Conservation (phyloP, 2,113 vertebrate genomes). For the Chaetorhynchus papuensis region DNA sequence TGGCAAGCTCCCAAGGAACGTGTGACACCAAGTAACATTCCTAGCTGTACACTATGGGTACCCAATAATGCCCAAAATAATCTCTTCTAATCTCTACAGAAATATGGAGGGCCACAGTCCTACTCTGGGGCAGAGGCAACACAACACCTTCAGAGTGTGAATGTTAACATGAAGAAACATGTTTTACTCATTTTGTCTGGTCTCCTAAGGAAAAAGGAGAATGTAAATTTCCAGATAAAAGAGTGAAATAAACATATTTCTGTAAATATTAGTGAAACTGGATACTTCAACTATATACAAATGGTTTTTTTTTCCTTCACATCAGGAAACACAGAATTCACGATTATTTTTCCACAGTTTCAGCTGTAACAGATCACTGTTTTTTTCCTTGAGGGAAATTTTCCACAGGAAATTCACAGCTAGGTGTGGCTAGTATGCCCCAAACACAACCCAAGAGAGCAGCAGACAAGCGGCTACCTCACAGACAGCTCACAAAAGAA, state of each 20-base stretch:
- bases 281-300: background rate
- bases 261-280: background rate
- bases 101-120: background rate
- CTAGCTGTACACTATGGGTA: background rate
- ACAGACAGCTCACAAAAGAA: background rate
- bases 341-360: background rate
- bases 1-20: background rate
- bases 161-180: background rate
- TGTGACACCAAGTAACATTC: background rate
- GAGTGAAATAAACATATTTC: background rate
- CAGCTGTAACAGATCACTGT: background rate
- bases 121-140: background rate
- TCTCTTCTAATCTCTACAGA: background rate
- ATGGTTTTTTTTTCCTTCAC: background rate
- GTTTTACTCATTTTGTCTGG: background rate
- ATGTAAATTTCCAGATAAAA: background rate
- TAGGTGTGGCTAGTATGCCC: background rate
- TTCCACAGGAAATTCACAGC: background rate
- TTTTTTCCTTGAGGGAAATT: background rate
- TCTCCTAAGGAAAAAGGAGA: background rate
- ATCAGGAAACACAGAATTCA: background rate
- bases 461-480: fast-evolving
- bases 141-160: background rate
- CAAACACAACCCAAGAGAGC: background rate
- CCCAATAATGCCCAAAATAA: background rate